phyloP scores from a whole-genome alignment of 2,888 invertebrate genomes.

The Limnephilus marmoratus region DNA sequence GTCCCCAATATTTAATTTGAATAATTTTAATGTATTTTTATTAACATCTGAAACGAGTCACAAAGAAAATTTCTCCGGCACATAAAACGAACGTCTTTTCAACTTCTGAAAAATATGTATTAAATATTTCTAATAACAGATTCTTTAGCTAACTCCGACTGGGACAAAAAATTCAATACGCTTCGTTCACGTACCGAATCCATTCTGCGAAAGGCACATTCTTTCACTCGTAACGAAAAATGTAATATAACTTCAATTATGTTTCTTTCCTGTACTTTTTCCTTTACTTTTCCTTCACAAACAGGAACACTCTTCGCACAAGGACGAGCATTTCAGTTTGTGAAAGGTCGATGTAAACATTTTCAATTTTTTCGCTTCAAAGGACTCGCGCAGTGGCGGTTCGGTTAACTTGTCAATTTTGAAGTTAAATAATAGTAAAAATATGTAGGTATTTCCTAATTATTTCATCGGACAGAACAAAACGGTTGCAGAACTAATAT shows the following conservation, averaged over 20 bases:
- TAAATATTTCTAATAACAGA: constrained; percentile 38
- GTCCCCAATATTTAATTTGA: not conserved
- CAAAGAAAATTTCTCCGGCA: constrained; percentile 32
- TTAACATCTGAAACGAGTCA: not conserved
- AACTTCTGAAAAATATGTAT: constrained; percentile 36
- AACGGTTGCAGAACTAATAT: too few species aligned
- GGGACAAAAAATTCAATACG: constrained; percentile 50
- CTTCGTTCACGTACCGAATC: constrained; percentile 49
- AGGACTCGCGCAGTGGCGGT: constrained; percentile 22
- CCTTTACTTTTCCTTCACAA: constrained; percentile 50
- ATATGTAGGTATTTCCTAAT: too few species aligned
- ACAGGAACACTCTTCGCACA: constrained; percentile 33
- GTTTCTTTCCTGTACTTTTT: constrained; percentile 51
- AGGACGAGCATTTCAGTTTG: constrained; percentile 53
- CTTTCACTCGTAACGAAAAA: constrained; percentile 43
- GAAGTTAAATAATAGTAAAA: not conserved
- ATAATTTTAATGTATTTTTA: not conserved
- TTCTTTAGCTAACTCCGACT: constrained; percentile 16
- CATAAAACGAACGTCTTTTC: constrained; percentile 28
- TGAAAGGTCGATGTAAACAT: constrained; percentile 62
- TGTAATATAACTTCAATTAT: constrained; percentile 47
- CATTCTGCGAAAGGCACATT: constrained; percentile 46
- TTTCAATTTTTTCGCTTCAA: constrained; percentile 53
- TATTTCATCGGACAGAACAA: too few species aligned
- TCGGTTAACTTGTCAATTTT: not conserved